Base-by-base conservation (phyloP, 1,140 invertebrate species). In the Pristionchus pacificus region DNA sequence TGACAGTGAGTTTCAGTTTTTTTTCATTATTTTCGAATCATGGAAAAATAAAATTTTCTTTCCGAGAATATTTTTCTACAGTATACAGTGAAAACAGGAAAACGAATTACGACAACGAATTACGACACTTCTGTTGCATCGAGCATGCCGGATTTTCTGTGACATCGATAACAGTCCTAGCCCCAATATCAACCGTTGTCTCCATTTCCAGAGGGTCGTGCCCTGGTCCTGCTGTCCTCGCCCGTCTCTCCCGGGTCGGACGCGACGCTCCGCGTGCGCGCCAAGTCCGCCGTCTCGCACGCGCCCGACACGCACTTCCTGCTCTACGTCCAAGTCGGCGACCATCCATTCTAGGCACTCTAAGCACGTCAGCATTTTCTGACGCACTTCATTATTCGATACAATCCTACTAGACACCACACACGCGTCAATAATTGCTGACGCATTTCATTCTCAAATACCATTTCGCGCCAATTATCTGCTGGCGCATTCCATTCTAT, bases 331-430 rank as follows among this genome's bases (percentile, higher is more conserved):
- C 57, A 72, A 57, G 70, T 72, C 14, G 70, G 70, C 1, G 49
- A 66, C n/a, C 65, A 72, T 67, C 70, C 70, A 59, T 72, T 72
- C 70, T 72, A 72, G 29, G 19, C 29, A 29, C 28, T 66, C 32
- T 31, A 59, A 60, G 49, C 30, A 13, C n/a, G n/a, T n/a, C n/a
- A n/a, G n/a, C n/a, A n/a, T n/a, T n/a, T n/a, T n/a, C n/a, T n/a
- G n/a, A n/a, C n/a, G n/a, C n/a, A n/a, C n/a, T n/a, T n/a, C n/a
- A n/a, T n/a, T n/a, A n/a, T n/a, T n/a, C n/a, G n/a, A n/a, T n/a
- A n/a, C n/a, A n/a, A n/a, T n/a, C n/a, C n/a, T n/a, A n/a, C n/a
- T n/a, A n/a, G n/a, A n/a, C n/a, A n/a, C n/a, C n/a, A n/a, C n/a
- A n/a, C n/a, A n/a, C n/a, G n/a, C n/a, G n/a, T n/a, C n/a, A n/a